phyloP scores from a whole-genome alignment of 2,113 vertebrate genomes.

The Cranoglanis bouderius region DNA sequence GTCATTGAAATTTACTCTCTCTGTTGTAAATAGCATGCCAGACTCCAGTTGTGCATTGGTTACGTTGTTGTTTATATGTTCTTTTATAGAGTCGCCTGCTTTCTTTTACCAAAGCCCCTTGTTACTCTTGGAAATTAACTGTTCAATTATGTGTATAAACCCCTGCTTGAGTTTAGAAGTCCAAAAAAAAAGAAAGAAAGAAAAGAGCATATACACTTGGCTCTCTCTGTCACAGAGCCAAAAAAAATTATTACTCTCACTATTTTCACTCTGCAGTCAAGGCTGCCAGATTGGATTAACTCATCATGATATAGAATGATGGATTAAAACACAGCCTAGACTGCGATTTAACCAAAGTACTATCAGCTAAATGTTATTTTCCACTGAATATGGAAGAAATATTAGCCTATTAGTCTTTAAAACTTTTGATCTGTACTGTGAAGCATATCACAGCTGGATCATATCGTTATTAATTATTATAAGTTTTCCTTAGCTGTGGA shows the following conservation, averaged over 20 bases:
- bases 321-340: background rate
- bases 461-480: constrained; percentile 40
- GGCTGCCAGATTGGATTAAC: constrained; percentile 21
- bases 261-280: background rate
- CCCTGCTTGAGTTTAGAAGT: background rate
- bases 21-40: constrained; percentile 39
- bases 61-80: constrained; percentile 43
- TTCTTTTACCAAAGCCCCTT: constrained; percentile 38
- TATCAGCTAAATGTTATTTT: background rate
- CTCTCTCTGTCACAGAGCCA: background rate
- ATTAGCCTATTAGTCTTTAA: background rate
- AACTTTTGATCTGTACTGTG: background rate
- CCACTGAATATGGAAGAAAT: background rate
- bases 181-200: background rate
- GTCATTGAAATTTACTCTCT: constrained; percentile 7
- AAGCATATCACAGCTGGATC: constrained; percentile 34
- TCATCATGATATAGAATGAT: background rate
- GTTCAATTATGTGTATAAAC: constrained; percentile 25
- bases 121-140: constrained; percentile 50
- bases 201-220: background rate
- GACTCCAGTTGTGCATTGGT: constrained; percentile 41
- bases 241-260: background rate
- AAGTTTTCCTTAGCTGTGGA: constrained; percentile 13
- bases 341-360: background rate
- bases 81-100: constrained; percentile 36